Evolutionary conservation across 2,888 invertebrate genomes (phyloP).

Genomic region (Cremastinae sp.): DNA sequence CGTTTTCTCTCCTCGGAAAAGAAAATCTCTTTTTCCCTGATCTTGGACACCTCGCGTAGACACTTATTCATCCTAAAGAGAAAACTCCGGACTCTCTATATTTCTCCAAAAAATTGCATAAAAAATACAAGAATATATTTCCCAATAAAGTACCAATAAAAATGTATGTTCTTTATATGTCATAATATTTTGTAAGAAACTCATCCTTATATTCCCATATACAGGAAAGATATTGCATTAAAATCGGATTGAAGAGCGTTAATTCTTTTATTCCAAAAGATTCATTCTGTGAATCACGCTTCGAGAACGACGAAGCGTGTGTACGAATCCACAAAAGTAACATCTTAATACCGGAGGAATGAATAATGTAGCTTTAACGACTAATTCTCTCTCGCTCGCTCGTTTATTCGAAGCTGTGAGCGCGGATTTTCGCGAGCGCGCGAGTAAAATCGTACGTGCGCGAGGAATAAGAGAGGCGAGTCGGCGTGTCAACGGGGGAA

Average conservation of each 20-base stretch:
- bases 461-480: slow-evolving; percentile 19
- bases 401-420: not conserved
- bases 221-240: no score
- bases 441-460: slow-evolving; percentile 7
- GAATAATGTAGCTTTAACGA: slow-evolving; percentile 61
- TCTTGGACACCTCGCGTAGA: not conserved
- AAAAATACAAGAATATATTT: not conserved
- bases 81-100: no score
- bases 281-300: slow-evolving; percentile 33
- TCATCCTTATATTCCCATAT: no score
- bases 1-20: slow-evolving; percentile 35
- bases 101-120: not conserved
- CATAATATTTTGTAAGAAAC: no score
- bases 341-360: slow-evolving; percentile 62
- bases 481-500: slow-evolving; percentile 7
- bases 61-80: no score
- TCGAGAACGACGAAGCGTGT: slow-evolving; percentile 26
- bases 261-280: slow-evolving; percentile 19
- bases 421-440: slow-evolving; percentile 7
- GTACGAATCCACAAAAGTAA: slow-evolving; percentile 45
- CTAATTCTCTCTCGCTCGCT: slow-evolving; percentile 5
- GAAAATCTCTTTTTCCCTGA: slow-evolving; percentile 20
- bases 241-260: slow-evolving; percentile 48
- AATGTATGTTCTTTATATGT: no score
- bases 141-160: not conserved